Conservation (phyloP, 2,888 invertebrate genomes). For the Leucozona laternaria region DNA sequence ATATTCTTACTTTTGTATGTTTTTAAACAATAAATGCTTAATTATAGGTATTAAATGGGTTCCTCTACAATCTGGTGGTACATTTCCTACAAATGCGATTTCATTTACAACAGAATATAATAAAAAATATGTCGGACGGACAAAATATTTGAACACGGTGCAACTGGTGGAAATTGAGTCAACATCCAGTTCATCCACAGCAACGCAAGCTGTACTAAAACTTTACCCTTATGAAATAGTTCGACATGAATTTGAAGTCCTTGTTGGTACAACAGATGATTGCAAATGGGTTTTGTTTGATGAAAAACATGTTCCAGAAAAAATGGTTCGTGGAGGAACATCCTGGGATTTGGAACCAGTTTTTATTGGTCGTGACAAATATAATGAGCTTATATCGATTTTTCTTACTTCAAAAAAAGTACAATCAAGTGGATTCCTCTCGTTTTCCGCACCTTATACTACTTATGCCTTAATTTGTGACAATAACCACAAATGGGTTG, state of each 20-base stretch:
- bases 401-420: neutral
- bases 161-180: neutral
- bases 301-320: neutral
- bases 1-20: too few species aligned
- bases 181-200: accelerated
- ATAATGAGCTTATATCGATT: neutral
- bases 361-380: neutral
- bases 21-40: too few species aligned
- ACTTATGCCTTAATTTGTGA: neutral
- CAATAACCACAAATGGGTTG: neutral
- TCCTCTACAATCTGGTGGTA: too few species aligned
- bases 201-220: neutral
- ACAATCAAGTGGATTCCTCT: neutral
- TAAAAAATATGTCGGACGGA: neutral
- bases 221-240: neutral
- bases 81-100: neutral
- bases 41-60: neutral
- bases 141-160: neutral
- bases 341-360: neutral
- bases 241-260: neutral
- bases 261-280: neutral
- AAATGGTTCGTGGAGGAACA: neutral
- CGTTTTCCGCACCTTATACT: neutral
- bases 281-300: neutral
- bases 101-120: too few species aligned